Percentiles rank a stretch among this genome's conserved stretches.
phyloP scores from a whole-genome alignment of 2,797 vertebrate genomes.

The Hydrolagus colliei region DNA sequence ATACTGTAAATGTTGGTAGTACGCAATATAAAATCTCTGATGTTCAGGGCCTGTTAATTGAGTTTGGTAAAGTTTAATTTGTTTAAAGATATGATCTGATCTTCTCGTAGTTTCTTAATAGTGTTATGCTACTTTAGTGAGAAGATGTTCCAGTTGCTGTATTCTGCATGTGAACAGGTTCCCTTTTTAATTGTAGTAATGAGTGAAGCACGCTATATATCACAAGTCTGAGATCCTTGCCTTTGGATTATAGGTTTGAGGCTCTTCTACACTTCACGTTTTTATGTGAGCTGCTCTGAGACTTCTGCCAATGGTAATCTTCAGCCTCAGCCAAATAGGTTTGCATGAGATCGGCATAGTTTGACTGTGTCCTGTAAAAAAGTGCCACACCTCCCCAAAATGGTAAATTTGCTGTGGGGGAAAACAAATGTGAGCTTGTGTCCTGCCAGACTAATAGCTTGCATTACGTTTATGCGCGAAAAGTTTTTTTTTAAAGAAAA shows the following conservation, averaged over 20 bases:
- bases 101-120: neutral
- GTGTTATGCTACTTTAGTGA: neutral
- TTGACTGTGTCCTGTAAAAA: neutral
- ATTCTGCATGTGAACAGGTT: neutral
- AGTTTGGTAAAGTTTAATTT: neutral
- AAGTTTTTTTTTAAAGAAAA: neutral
- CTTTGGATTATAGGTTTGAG: slow-evolving; percentile 15
- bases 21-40: neutral
- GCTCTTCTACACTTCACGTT: neutral
- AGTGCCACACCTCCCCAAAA: neutral
- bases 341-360: neutral
- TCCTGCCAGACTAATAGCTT: neutral
- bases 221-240: neutral
- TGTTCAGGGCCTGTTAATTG: neutral
- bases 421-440: neutral
- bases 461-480: neutral
- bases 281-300: slow-evolving; percentile 1
- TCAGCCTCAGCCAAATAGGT: neutral
- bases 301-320: neutral
- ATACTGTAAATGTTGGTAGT: slow-evolving; percentile 52
- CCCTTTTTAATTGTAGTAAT: neutral
- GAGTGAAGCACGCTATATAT: neutral
- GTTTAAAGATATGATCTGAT: neutral
- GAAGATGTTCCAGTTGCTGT: neutral
- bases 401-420: neutral